Base-by-base conservation (phyloP, 2,888 invertebrate species). In the Margaritifera margaritifera region DNA sequence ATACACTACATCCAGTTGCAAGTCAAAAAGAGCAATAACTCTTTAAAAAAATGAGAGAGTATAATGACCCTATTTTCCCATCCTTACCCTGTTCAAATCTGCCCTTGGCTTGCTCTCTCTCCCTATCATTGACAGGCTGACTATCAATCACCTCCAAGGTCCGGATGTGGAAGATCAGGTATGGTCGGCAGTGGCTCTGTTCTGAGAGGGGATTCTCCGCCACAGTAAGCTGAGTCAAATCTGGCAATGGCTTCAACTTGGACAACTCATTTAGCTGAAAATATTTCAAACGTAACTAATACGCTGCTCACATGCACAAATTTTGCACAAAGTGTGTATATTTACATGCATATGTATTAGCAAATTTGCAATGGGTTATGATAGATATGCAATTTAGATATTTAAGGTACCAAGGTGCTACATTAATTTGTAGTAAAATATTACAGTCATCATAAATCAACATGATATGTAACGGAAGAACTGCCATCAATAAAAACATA, bases 11-110 rank as follows among this genome's bases (percentile, higher is more conserved):
- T 31, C 31, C 3, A 31, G 31, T 6, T 8, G 6, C 42, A 42
- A 42, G 42, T 42, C 42, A 42, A 8, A 42, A 42, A 42, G 42
- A 11, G 42, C 11, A 42, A 42, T 42, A 42, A 42, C 8, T 42
- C 42, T 42, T 42, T 11, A 8, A 42, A 42, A 42, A 11, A 8
- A 42, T 11, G 42, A 1, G 0, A 11, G 42, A 42, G 11, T 42
- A 42, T 11, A 42, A 53, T 18, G 19, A 19, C 53, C 18, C 53
- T 19, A 53, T n/a, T 22, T 22, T 22, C 1, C 1, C 24, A 55
- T 24, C 50, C 73, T 62, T 57, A 88, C 88, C 88, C 78, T 86
- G 86, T 60, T 84, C 84, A 80, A 89, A 88, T 64, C 89, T 79
- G n/a, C 82, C 79, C 55, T 83, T 80, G 6, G 89, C 87, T 51